Evolutionary conservation across 1,140 invertebrate species (phyloP).

Genomic region (Pteromalus puparum): DNA sequence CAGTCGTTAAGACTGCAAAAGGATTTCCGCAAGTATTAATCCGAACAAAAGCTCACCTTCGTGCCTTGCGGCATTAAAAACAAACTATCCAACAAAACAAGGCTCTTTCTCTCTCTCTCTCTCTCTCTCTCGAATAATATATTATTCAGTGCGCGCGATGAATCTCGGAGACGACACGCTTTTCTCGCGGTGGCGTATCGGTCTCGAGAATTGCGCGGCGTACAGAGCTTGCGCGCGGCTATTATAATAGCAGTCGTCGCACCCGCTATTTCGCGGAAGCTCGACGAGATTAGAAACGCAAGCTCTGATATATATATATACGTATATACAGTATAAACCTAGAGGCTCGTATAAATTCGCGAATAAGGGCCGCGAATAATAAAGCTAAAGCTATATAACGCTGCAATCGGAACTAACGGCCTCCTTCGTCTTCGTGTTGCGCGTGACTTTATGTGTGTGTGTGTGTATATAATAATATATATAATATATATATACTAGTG

Average conservation of each 20-base stretch:
- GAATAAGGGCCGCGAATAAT: constrained; percentile 11
- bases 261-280: background rate
- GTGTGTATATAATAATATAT: no score
- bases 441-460: no score
- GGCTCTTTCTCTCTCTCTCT: background rate
- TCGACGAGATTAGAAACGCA: constrained; percentile 36
- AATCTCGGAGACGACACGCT: background rate
- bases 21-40: background rate
- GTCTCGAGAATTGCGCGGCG: background rate
- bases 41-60: background rate
- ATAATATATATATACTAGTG: no score
- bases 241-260: constrained; percentile 7
- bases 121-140: background rate
- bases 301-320: background rate
- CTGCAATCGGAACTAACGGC: background rate
- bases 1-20: background rate
- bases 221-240: background rate
- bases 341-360: constrained; percentile 2
- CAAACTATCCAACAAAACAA: background rate
- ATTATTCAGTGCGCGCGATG: background rate
- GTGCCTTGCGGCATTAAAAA: background rate
- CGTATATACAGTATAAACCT: no score
- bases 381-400: background rate
- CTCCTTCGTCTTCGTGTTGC: background rate
- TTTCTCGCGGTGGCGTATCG: background rate